phyloP scores from a whole-genome alignment of 2,797 vertebrate genomes.

The Kryptopterus vitreolus region DNA sequence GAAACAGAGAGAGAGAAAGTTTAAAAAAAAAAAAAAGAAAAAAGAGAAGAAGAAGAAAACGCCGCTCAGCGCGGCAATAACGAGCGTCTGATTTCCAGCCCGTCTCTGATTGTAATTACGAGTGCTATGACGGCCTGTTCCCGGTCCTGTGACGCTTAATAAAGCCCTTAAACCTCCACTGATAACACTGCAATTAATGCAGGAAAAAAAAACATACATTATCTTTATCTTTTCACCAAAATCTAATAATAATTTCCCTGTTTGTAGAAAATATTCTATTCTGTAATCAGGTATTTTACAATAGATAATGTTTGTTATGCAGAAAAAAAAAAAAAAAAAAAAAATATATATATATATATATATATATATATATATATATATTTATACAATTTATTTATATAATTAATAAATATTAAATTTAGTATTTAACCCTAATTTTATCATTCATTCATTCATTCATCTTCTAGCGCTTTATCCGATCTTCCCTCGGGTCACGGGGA shows the following conservation, averaged over 20 bases:
- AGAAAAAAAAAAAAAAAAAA: not conserved
- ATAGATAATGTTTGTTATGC: too few species aligned
- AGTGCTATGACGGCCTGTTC: constrained; percentile 44
- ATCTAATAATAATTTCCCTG: constrained; percentile 33
- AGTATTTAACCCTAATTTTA: too few species aligned
- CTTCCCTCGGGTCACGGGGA: too few species aligned
- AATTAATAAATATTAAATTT: too few species aligned
- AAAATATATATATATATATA: too few species aligned
- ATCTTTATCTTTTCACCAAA: constrained; percentile 42
- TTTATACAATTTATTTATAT: too few species aligned
- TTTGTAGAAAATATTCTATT: constrained; percentile 9
- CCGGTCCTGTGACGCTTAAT: constrained; percentile 46
- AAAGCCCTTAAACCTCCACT: constrained; percentile 39
- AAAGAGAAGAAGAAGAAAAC: constrained; percentile 2
- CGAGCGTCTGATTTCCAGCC: constrained; percentile 55
- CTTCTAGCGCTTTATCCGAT: too few species aligned
- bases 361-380: too few species aligned
- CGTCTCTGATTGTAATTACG: constrained; percentile 60
- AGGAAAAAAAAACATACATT: constrained; percentile 48
- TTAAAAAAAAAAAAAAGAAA: constrained; percentile 26
- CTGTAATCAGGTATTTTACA: constrained; percentile 27
- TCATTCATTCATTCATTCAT: too few species aligned
- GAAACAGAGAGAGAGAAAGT: constrained; percentile 12
- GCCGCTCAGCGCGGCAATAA: constrained; percentile 43
- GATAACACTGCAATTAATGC: constrained; percentile 51